phyloP scores from a whole-genome alignment of 2,113 vertebrate species.

The Cettia cetti region DNA sequence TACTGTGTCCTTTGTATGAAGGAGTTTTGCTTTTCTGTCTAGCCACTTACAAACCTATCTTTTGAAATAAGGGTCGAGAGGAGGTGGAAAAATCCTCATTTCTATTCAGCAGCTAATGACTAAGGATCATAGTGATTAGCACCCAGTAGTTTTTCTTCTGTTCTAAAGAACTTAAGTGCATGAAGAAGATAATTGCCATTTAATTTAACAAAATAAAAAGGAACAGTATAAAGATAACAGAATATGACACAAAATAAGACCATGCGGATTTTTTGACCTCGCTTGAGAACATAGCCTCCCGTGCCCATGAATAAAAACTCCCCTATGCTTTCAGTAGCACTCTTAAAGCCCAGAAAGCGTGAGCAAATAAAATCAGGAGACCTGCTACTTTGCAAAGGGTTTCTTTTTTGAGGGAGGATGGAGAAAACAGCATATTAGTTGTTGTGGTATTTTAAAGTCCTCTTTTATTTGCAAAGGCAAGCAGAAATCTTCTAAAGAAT shows the following conservation, averaged over 20 bases:
- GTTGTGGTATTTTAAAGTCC: background rate
- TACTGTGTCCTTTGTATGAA: background rate
- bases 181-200: background rate
- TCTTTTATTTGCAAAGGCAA: background rate
- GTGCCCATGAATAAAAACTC: background rate
- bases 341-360: background rate
- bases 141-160: background rate
- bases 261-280: background rate
- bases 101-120: background rate
- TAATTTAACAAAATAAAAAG: background rate
- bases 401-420: background rate
- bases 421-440: background rate
- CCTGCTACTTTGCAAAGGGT: background rate
- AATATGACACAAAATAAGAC: background rate
- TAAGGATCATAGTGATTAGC: background rate
- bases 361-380: background rate
- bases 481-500: background rate
- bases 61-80: background rate
- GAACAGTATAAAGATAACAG: background rate
- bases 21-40: background rate
- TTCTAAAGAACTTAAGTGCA: background rate
- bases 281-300: background rate
- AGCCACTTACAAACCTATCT: background rate
- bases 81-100: background rate
- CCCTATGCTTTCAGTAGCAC: background rate